Evolutionary conservation across 2,888 invertebrate genomes (phyloP).

Genomic region (Dynastes hyllus): DNA sequence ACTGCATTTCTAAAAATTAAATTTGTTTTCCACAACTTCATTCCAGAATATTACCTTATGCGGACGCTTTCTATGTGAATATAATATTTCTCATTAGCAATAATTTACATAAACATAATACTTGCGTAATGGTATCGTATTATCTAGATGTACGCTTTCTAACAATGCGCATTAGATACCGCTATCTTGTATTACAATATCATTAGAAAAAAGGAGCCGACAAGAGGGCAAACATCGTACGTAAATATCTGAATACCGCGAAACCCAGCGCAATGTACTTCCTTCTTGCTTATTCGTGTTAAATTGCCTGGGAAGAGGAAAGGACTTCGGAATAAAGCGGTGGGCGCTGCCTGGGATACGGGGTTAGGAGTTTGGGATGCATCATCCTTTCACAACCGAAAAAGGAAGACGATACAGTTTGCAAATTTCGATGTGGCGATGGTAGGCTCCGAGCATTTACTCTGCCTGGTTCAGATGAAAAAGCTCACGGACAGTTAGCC

Average conservation of each 20-base stretch:
- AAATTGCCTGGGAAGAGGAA: constrained; percentile 21
- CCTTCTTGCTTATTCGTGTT: constrained; percentile 25
- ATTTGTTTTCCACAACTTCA: too few relatives aligned
- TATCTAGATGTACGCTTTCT: background rate
- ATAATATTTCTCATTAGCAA: too few relatives aligned
- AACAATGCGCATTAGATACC: constrained; percentile 4
- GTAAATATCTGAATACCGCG: background rate
- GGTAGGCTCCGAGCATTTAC: background rate
- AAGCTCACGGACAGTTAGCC: constrained; percentile 22
- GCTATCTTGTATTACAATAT: background rate
- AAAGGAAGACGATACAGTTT: constrained; percentile 24
- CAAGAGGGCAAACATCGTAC: constrained; percentile 3
- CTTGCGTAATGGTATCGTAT: background rate
- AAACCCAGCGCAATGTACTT: constrained; percentile 15
- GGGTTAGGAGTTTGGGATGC: background rate
- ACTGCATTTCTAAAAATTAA: too few relatives aligned
- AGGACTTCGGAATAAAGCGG: background rate
- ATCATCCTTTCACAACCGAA: background rate
- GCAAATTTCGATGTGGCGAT: constrained; percentile 19
- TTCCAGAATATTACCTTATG: too few relatives aligned
- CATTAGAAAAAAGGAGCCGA: background rate
- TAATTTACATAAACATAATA: too few relatives aligned
- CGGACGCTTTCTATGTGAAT: too few relatives aligned
- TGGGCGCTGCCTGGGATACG: background rate
- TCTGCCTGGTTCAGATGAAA: too few relatives aligned